Conservation (phyloP, 2,888 invertebrate genomes). For the Agrochola litura region DNA sequence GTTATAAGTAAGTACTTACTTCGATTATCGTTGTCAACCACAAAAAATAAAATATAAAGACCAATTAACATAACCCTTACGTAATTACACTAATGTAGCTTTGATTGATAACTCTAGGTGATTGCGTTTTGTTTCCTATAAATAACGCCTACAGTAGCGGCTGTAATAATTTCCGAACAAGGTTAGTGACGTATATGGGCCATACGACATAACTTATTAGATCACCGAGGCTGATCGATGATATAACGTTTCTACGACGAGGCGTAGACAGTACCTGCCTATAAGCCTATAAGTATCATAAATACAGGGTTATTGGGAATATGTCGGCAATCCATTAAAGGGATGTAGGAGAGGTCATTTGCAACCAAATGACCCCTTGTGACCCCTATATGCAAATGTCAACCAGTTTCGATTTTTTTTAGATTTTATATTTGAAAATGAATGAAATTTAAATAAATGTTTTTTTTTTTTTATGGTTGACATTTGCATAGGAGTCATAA, state of each 20-base stretch:
- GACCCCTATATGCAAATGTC: too few species aligned
- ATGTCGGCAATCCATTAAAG: too few species aligned
- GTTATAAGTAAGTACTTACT: not conserved
- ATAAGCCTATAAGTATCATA: not conserved
- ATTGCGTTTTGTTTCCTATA: conserved; percentile 31
- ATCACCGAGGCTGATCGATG: not conserved
- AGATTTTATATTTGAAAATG: too few species aligned
- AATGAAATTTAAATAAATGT: too few species aligned
- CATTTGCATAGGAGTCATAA: too few species aligned
- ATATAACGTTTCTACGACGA: conserved; percentile 20
- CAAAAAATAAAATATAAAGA: conserved; percentile 5
- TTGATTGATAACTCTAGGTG: conserved; percentile 23
- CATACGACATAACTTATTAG: conserved; percentile 8
- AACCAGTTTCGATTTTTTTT: too few species aligned
- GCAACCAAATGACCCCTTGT: too few species aligned
- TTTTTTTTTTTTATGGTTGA: too few species aligned
- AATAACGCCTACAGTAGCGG: conserved; percentile 36
- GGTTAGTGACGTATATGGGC: conserved; percentile 19
- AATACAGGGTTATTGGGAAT: too few species aligned
- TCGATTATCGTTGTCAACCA: not conserved
- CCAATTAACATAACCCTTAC: conserved; percentile 10
- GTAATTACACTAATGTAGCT: conserved; percentile 28
- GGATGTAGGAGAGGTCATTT: too few species aligned
- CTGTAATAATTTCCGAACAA: conserved; percentile 30
- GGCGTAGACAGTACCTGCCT: not conserved